Evolutionary conservation across 2,113 vertebrate genomes (phyloP), one percentile per base, ranked within the genome.

Genomic region (Podilymbus podiceps): DNA sequence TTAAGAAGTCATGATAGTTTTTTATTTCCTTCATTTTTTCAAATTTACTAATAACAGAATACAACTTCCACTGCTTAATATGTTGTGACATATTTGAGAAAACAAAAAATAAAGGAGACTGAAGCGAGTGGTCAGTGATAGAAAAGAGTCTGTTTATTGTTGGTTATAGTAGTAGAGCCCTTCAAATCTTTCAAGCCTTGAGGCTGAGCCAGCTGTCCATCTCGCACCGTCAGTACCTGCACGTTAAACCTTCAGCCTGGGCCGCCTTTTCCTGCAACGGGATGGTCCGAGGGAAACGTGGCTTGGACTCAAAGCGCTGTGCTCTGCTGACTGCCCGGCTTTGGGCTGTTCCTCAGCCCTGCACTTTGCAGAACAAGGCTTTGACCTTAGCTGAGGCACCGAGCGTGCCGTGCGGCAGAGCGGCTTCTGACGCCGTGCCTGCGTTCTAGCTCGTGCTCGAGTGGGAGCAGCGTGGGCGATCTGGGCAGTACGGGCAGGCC

Each of bases 221-320:
- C n/a, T 46, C 38, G 53, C 21, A 3, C 8, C 75, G 33, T n/a
- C 28, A 33, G 33, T n/a, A 42, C 6, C 1, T 3, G 16, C 12
- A 6, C 63, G 47, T 53, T 2, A 28, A 22, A 35, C 21, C 72
- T 59, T 44, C 73, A 73, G 23, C n/a, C 25, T 47, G 11, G 42
- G 38, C 38, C 38, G 38, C 38, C 38, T 38, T 9, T 38, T 5
- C 28, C 24, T 52, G 38, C 13, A 4, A 11, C 15, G 6, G 8
- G 22, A 8, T 15, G 40, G 17, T 59, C n/a, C 40, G 8, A 3
- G 63, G 31, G 46, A 1, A 0, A 0, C 1, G 22, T 24, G 46
- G 8, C 40, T 53, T 9, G 22, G 25, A 21, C 28, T 73, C 27
- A 7, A 8, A 59, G 47, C 50, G 52, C 52, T 20, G 62, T 13